These are phyloP conservation scores for Aix galericulata DNA, from an alignment of 2,113 vertebrate species.

Conservation along the genomic window DNA sequence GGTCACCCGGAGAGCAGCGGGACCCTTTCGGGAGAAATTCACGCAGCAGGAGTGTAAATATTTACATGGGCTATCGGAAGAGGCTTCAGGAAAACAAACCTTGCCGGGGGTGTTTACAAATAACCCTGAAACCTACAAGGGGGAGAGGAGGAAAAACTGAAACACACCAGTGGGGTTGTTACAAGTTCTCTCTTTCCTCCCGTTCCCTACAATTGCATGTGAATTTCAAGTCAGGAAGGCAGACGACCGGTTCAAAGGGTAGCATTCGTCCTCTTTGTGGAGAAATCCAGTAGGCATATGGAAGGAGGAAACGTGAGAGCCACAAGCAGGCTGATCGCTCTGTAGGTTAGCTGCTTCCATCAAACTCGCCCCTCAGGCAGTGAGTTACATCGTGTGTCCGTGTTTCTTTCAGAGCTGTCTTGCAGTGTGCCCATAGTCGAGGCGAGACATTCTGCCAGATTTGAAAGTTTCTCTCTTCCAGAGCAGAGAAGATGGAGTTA, in stretches of 20 bases:
- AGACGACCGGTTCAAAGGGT: fast-evolving
- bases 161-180: fast-evolving
- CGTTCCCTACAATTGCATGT: fast-evolving
- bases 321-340: not conserved
- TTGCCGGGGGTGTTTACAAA: not conserved
- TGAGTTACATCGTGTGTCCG: not conserved
- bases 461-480: not conserved
- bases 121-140: not conserved
- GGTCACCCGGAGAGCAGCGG: fast-evolving
- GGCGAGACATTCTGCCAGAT: not conserved
- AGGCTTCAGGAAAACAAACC: not conserved
- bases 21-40: not conserved
- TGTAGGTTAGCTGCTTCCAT: not conserved
- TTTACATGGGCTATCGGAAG: not conserved
- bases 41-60: not conserved
- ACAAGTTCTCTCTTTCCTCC: not conserved
- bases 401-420: not conserved
- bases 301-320: not conserved
- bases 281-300: fast-evolving
- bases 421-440: not conserved
- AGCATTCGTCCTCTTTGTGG: not conserved
- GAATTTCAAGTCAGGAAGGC: not conserved
- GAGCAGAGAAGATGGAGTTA: fast-evolving
- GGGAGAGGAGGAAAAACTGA: not conserved
- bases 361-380: not conserved